A percentile compares a stretch with the other conserved stretches of the same genome.
Evolutionary conservation across 2,113 vertebrate species (phyloP).

Genomic region (Dascyllus trimaculatus): DNA sequence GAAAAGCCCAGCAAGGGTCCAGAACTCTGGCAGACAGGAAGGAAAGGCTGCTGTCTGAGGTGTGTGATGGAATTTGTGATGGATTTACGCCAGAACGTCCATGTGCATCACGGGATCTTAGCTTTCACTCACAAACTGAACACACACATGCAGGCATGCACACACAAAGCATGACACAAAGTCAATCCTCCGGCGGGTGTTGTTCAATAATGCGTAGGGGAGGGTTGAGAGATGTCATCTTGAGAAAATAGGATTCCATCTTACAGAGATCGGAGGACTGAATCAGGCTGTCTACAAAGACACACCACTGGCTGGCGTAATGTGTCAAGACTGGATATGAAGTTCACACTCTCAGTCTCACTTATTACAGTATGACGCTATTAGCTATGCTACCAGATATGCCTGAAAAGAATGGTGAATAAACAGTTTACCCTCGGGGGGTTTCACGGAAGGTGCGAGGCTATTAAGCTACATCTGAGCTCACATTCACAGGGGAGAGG

Average conservation of each 20-base stretch:
- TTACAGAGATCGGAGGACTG: constrained; percentile 30
- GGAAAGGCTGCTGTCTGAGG: constrained; percentile 38
- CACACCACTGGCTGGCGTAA: constrained; percentile 33
- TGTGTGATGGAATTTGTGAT: constrained; percentile 43
- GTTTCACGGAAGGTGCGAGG: constrained; percentile 14
- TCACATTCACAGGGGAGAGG: constrained; percentile 35
- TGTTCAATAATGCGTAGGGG: constrained; percentile 60
- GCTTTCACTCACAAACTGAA: constrained; percentile 28
- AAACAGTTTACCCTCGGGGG: constrained; percentile 38
- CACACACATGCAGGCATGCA: background rate
- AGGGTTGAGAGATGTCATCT: constrained; percentile 53
- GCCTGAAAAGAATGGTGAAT: constrained; percentile 38
- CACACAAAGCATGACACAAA: constrained; percentile 37
- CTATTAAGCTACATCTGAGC: constrained; percentile 48
- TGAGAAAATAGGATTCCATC: constrained; percentile 59
- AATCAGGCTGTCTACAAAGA: constrained; percentile 49
- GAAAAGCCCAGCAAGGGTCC: constrained; percentile 46
- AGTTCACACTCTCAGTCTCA: constrained; percentile 25
- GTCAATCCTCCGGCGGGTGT: constrained; percentile 57
- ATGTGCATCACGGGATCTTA: constrained; percentile 28
- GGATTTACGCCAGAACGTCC: constrained; percentile 47
- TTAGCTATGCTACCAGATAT: constrained; percentile 42
- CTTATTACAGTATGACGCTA: constrained; percentile 38
- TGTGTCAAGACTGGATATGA: constrained; percentile 34
- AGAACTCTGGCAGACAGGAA: constrained; percentile 26